phyloP scores from a whole-genome alignment of 2,888 invertebrate species.

The Merodon equestris region DNA sequence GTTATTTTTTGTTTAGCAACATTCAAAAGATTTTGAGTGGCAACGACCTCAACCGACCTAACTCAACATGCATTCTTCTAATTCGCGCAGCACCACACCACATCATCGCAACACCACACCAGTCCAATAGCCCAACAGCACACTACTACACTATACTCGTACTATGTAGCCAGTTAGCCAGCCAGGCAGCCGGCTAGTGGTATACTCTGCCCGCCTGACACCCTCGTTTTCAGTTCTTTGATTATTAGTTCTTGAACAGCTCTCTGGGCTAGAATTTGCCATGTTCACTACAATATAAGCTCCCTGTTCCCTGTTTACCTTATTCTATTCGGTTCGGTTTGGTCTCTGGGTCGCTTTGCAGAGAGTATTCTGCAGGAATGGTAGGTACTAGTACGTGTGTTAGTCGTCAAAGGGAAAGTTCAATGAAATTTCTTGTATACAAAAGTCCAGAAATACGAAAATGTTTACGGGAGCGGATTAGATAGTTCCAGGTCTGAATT shows the following conservation, averaged over 20 bases:
- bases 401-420: constrained; percentile 49
- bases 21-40: constrained; percentile 67
- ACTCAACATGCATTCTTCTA: constrained; percentile 68
- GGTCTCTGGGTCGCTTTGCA: constrained; percentile 13
- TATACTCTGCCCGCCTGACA: constrained; percentile 30
- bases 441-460: constrained; percentile 25
- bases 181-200: constrained; percentile 16
- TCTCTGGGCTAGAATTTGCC: constrained; percentile 42
- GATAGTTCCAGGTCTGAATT: no score
- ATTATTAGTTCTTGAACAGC: constrained; percentile 48
- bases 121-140: not conserved
- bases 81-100: constrained; percentile 56
- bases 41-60: constrained; percentile 69
- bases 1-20: constrained; percentile 66
- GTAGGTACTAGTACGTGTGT: no score
- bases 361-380: constrained; percentile 14
- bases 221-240: constrained; percentile 25
- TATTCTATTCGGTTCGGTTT: constrained; percentile 1
- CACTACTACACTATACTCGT: constrained; percentile 3
- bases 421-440: constrained; percentile 62
- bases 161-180: constrained; percentile 5
- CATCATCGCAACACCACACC: constrained; percentile 3
- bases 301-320: constrained; percentile 23
- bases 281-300: constrained; percentile 43
- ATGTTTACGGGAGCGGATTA: constrained; percentile 34